Base-by-base conservation (phyloP, 2,797 vertebrate genomes). In the Manis javanica region DNA sequence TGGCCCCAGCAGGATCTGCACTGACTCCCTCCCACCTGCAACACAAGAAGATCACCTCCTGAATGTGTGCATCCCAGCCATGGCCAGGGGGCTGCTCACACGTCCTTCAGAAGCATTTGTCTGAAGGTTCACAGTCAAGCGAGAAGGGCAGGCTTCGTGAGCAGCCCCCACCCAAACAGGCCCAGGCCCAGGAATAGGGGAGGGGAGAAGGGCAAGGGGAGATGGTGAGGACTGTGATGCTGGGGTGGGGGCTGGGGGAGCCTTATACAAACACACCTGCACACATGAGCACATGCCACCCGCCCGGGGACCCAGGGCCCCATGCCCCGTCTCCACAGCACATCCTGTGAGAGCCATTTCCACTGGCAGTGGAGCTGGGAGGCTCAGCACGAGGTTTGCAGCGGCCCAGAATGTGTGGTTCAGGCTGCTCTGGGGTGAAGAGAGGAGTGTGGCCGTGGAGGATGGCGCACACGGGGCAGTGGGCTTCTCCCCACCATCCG, bases 361-460 rank as follows among this genome's bases (percentile, higher is more conserved):
- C 31, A 1, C 10, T 0, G 1, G 11, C n/a, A 13, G 23, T 1
- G 2, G 13, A 16, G 69, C 39, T 9, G 23, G 0, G 11, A 7
- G 1, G 4, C 57, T 49, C 53, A 29, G 29, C 16, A 29, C 6
- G 3, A 31, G 18, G 16, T 11, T 78, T 49, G 69, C 57, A 10
- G 72, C 13, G n/a, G 19, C 46, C 37, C 15, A 29, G 16, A n/a
- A 10, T 14, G 2, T 31, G 34, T 51, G 37, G 34, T 26, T 34
- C 29, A 90, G 55, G n/a, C 2, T 55, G 37, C 19, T 72, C 79
- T 82, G 26, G 53, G 31, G 26, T 26, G 39, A n/a, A 55, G n/a
- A 71, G 71, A 71, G 85, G 26, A 34, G 59, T 23, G 21, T 66
- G 95, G 88, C 87, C 89, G 31, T 3, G 78, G 77, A 93, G 75